Base-by-base conservation (phyloP, 2,797 vertebrate genomes). In the Coregonus ussuriensis region DNA sequence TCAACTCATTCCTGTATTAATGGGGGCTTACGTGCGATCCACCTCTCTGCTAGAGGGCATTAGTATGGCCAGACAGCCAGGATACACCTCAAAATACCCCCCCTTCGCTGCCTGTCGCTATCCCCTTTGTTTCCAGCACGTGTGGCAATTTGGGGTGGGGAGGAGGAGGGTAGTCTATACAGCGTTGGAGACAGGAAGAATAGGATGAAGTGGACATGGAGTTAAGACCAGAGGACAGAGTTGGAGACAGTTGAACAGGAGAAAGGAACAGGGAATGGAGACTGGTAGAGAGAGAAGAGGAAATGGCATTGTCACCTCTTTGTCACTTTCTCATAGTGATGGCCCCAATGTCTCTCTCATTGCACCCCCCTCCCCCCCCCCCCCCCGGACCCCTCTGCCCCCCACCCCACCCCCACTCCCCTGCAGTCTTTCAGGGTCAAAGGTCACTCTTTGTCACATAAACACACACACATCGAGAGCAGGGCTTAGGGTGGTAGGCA, bases 1-100 rank as follows among this genome's bases (percentile, higher is more conserved):
- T 92, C 92, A 93, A 94, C 92, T 92, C 93, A 93, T 94, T 94
- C 93, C 91, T 91, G 92, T 93, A 93, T 93, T 94, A 93, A 94
- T 93, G 91, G 91, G 91, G 90, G 93, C 92, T 94, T 94, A 94
- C 90, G 88, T 90, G 88, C 87, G 87, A 93, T 93, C 92, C 90
- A 88, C 85, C 91, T 92, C 90, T 91, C 87, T 91, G 89, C 88
- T 63, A 89, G 88, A 84, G 90, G 88, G 91, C 91, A 93, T 93
- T 91, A 94, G 88, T 79, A 85, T 75, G 83, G 87, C 87, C 89
- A 91, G 92, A 91, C 92, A 89, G 88, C 83, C 86, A 90, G 88
- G 91, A 93, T 92, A 85, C 87, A 88, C 91, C 93, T 91, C 89
- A 89, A 94, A 93, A 94, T 93, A 93, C 90, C 91, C 35, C 54